Conservation (phyloP, 1,140 invertebrate species). For the Macrosteles quadrilineatus region DNA sequence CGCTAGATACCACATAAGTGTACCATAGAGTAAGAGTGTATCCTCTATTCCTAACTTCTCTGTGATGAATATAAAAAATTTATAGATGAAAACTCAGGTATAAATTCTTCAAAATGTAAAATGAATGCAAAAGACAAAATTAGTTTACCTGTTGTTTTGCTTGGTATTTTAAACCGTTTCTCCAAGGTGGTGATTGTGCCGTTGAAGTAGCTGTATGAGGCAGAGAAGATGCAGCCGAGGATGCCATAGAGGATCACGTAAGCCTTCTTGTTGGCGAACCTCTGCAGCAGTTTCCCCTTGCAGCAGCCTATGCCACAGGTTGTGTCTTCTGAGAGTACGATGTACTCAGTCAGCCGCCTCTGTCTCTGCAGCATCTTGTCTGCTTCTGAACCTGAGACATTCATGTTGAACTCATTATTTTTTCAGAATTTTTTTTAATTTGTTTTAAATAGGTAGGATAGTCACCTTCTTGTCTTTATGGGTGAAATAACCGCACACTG, state of each 20-base stretch:
- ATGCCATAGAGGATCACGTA: slow-evolving; percentile 74
- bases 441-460: no score
- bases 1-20: no score
- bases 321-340: slow-evolving; percentile 61
- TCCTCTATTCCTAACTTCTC: no score
- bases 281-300: slow-evolving; percentile 58
- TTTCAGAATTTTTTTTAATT: no score
- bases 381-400: background rate
- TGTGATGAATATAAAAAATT: no score
- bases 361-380: background rate
- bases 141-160: slow-evolving; percentile 70
- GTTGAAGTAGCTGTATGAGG: slow-evolving; percentile 74
- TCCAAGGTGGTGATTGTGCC: slow-evolving; percentile 78
- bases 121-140: no score
- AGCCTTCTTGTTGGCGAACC: slow-evolving; percentile 72
- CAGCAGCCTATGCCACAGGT: slow-evolving; percentile 64
- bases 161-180: slow-evolving; percentile 78
- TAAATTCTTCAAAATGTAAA: no score
- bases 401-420: no score
- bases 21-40: no score
- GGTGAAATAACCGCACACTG: no score
- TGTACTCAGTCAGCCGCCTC: slow-evolving; percentile 30
- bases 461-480: no score
- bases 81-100: no score
- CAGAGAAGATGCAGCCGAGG: slow-evolving; percentile 71